Evolutionary conservation across 2,113 vertebrate species (phyloP), one percentile per base, ranked within the genome.

Genomic region (Erythrolamprus reginae): DNA sequence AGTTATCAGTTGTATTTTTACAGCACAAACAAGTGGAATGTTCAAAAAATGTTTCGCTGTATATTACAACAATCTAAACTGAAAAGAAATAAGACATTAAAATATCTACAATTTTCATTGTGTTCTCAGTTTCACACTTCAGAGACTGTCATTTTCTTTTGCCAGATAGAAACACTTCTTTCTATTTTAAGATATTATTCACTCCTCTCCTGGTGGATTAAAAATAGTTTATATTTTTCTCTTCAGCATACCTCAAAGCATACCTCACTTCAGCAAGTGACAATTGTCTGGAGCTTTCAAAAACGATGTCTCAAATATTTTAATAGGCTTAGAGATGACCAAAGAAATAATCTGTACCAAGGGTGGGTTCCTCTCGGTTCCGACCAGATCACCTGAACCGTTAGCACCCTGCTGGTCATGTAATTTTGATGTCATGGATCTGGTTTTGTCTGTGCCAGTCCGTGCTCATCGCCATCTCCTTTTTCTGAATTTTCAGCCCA

Each of bases 121-220:
- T 61, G 61, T 52, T 87, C 52, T 52, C 51, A 88, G 45, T 61
- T 87, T 82, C 85, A 90, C 33, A 55, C 33, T 26, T 51, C 55
- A 10, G 45, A 91, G 83, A 84, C 89, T 85, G 50, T 15, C 84
- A 85, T 52, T 45, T 82, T 77, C n/a, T 26, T 45, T 61, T 84
- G 45, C 33, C 26, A 51, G 33, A 86, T 12, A 82, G 83, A 89
- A 45, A 58, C 33, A 38, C 52, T 58, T 50, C 56, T 61, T 52
- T 65, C 88, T 82, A 83, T 83, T 89, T 90, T 48, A 55, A 86
- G 70, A 84, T 53, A 33, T 48, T 90, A 90, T 92, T 92, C 70
- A 90, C 89, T 55, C 53, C 55, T 88, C 5, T 24, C n/a, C 33
- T 28, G 47, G 55, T 82, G 50, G 13, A 52, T 87, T 92, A 84